phyloP scores from a whole-genome alignment of 1,140 invertebrate genomes.

The Apis laboriosa region DNA sequence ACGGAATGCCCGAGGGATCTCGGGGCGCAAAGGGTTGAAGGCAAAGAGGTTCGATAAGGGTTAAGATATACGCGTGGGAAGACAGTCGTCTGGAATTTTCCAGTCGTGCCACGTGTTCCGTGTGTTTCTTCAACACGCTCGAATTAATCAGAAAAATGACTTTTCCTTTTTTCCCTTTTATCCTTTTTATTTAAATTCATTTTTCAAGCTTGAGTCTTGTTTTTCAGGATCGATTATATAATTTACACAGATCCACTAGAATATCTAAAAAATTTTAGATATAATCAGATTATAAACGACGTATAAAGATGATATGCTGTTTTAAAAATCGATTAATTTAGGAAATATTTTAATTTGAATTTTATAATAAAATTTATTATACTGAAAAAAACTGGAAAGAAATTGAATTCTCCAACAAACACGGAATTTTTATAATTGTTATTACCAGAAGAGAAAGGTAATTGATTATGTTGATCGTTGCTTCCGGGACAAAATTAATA shows the following conservation, averaged over 20 bases:
- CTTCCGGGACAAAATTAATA: conserved; percentile 24
- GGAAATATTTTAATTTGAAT: too few species aligned
- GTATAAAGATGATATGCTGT: too few species aligned
- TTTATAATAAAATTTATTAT: too few species aligned
- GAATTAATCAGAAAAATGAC: conserved; percentile 42
- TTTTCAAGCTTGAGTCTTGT: neutral
- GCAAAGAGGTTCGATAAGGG: conserved; percentile 59
- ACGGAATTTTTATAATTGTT: neutral
- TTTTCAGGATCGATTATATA: too few species aligned
- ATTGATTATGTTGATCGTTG: neutral
- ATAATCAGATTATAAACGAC: too few species aligned
- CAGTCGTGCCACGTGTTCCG: conserved; percentile 62
- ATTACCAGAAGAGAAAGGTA: neutral
- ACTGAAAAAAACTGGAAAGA: too few species aligned
- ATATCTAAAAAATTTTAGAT: too few species aligned
- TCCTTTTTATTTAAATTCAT: neutral
- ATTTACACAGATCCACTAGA: too few species aligned
- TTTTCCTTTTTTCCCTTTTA: neutral
- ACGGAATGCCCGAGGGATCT: conserved; percentile 61
- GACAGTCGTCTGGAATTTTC: conserved; percentile 54
- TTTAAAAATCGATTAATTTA: too few species aligned
- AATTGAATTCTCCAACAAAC: too few species aligned
- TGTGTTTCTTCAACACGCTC: neutral
- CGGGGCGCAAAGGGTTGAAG: conserved; percentile 65
- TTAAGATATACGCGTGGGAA: conserved; percentile 70